Conservation (phyloP, 2,888 invertebrate species). For the Scaptomyza reducta region DNA sequence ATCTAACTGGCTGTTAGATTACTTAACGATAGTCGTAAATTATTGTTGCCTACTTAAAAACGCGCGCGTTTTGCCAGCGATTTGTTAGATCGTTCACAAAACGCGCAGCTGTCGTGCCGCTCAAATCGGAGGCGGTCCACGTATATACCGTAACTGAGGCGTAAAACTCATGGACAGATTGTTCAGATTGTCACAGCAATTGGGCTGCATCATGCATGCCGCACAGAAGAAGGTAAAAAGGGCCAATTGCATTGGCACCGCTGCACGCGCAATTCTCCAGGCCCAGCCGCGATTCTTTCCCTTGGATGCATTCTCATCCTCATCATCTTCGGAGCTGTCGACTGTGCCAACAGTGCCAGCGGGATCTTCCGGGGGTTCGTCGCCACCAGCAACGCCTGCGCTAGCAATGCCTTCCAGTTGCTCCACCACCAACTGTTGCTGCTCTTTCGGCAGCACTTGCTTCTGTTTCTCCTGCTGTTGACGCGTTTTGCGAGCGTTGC, state of each 20-base stretch:
- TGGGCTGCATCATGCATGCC: constrained; percentile 89
- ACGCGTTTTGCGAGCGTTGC: constrained; percentile 48
- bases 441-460: constrained; percentile 9
- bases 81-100: constrained; percentile 8
- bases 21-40: constrained; percentile 47
- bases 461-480: constrained; percentile 22
- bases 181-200: constrained; percentile 90
- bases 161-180: constrained; percentile 89
- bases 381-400: constrained; percentile 62
- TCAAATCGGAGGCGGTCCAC: constrained; percentile 91
- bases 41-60: constrained; percentile 53
- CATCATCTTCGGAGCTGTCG: constrained; percentile 65
- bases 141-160: constrained; percentile 90
- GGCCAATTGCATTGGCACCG: constrained; percentile 89
- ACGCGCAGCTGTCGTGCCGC: constrained; percentile 40
- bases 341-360: constrained; percentile 42
- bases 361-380: constrained; percentile 78
- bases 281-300: constrained; percentile 85
- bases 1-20: constrained; percentile 27
- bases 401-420: constrained; percentile 45
- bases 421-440: constrained; percentile 36
- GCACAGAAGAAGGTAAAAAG: constrained; percentile 89
- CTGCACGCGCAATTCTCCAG: constrained; percentile 88
- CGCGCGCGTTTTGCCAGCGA: constrained; percentile 27
- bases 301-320: constrained; percentile 56